These are phyloP conservation scores for Acromyrmex echinatior DNA, from an alignment of 1,140 invertebrate species.

Conservation along the genomic window DNA sequence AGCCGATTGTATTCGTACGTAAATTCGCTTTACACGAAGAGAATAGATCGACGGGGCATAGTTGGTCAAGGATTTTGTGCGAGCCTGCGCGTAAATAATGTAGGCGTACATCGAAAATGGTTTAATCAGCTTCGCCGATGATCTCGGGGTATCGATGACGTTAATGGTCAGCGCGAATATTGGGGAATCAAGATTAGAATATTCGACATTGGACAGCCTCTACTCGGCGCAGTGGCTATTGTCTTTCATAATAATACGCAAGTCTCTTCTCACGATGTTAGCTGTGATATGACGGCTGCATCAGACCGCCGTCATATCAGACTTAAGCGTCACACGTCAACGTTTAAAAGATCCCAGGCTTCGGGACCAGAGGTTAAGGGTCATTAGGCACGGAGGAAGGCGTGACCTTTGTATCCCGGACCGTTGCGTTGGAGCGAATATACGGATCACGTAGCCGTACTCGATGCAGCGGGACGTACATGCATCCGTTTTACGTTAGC, in stretches of 20 bases:
- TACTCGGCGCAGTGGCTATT: constrained; percentile 5
- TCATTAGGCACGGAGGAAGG: constrained; percentile 64
- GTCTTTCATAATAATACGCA: constrained; percentile 40
- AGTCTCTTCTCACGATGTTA: background rate
- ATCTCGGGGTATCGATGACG: constrained; percentile 21
- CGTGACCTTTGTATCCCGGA: constrained; percentile 4
- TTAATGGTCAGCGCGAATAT: background rate
- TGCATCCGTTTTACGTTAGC: constrained; percentile 70
- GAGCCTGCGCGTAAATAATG: constrained; percentile 1
- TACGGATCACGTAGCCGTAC: constrained; percentile 72
- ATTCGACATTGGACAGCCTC: constrained; percentile 20
- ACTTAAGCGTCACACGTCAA: background rate
- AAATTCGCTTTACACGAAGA: constrained; percentile 54
- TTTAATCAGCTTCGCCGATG: constrained; percentile 36
- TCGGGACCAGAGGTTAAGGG: constrained; percentile 1
- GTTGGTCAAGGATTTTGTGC: constrained; percentile 44
- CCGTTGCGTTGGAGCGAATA: constrained; percentile 59
- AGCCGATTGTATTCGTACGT: constrained; percentile 53
- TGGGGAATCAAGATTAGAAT: constrained; percentile 33
- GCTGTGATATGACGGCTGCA: too few species aligned
- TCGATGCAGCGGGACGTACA: constrained; percentile 69
- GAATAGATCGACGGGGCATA: constrained; percentile 44
- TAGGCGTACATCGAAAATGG: constrained; percentile 19
- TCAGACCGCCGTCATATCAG: background rate
- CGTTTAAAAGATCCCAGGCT: constrained; percentile 40